phyloP scores from a whole-genome alignment of 2,888 invertebrate genomes.

The Endomychus coccineus region DNA sequence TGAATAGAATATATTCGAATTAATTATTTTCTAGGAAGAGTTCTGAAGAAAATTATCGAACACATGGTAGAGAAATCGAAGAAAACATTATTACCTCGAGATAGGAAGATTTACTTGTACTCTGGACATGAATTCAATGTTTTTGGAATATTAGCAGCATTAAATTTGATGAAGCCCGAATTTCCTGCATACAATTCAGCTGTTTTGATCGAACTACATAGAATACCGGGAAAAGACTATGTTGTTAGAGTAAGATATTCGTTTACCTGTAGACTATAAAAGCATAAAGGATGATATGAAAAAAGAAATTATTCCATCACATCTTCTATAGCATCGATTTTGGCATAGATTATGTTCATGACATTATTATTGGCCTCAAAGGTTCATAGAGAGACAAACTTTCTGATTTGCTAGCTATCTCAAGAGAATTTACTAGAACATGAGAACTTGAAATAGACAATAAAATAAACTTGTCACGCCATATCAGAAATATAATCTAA shows the following conservation, averaged over 20 bases:
- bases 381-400: too few species aligned
- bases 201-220: slow-evolving; percentile 36
- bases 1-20: neutral
- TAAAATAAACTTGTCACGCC: too few species aligned
- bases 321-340: too few species aligned
- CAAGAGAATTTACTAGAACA: too few species aligned
- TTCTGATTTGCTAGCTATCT: too few species aligned
- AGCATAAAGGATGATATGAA: too few species aligned
- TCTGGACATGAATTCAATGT: slow-evolving; percentile 54
- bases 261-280: slow-evolving; percentile 7
- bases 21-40: slow-evolving; percentile 29
- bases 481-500: too few species aligned
- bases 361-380: too few species aligned
- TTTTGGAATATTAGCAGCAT: slow-evolving; percentile 44
- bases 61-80: slow-evolving; percentile 31
- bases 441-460: too few species aligned
- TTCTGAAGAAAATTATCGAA: slow-evolving; percentile 31
- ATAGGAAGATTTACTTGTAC: slow-evolving; percentile 43
- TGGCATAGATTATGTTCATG: too few species aligned
- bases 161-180: slow-evolving; percentile 45
- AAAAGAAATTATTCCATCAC: too few species aligned
- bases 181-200: slow-evolving; percentile 38
- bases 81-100: slow-evolving; percentile 20
- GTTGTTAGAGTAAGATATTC: slow-evolving; percentile 33
- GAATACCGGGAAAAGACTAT: slow-evolving; percentile 25